Evolutionary conservation across 1,140 invertebrate species (phyloP).

Genomic region (Acyrthosiphon pisum): DNA sequence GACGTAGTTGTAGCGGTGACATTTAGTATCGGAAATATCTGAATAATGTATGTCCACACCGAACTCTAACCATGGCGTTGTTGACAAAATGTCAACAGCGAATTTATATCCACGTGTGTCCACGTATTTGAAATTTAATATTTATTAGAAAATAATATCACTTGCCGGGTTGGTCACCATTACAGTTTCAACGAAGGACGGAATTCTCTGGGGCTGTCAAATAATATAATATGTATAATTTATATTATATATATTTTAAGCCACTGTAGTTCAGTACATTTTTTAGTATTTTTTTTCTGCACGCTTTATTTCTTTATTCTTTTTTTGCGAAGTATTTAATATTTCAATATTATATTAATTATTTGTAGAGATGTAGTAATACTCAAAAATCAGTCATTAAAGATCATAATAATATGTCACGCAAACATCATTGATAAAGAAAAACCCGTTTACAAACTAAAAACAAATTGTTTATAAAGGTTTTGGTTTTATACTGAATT

Average conservation of each 20-base stretch:
- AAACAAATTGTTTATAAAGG: neutral
- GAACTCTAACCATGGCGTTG: neutral
- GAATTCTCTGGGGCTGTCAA: neutral
- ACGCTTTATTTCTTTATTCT: neutral
- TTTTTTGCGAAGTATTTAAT: conserved; percentile 3
- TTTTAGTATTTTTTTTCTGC: conserved; percentile 20
- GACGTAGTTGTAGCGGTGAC: neutral
- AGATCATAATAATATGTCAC: neutral
- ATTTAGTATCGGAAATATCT: conserved; percentile 9
- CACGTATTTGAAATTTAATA: neutral
- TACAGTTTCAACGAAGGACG: neutral
- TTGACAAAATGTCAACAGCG: neutral
- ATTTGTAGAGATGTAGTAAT: neutral
- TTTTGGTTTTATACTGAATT: neutral
- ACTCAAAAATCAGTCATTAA: neutral
- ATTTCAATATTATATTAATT: neutral
- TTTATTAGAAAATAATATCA: conserved; percentile 12
- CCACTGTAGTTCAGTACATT: neutral
- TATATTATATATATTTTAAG: neutral
- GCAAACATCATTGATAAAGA: neutral
- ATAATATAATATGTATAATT: conserved; percentile 11
- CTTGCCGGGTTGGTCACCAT: neutral
- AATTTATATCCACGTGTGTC: neutral
- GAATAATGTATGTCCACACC: neutral
- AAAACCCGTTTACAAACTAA: neutral